Conservation (phyloP, 2,113 vertebrate genomes). For the Alces alces region DNA sequence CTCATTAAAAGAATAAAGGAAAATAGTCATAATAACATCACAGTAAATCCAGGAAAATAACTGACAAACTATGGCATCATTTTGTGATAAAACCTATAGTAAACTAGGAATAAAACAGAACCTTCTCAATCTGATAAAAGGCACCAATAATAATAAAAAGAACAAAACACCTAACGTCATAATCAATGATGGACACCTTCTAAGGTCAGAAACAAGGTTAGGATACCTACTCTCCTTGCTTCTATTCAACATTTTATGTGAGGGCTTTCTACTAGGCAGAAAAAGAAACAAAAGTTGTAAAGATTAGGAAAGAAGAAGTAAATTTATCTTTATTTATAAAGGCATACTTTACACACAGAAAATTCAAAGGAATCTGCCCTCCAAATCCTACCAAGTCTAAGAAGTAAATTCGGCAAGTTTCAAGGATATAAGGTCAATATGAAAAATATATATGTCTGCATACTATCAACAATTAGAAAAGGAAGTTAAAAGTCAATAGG, state of each 20-base stretch:
- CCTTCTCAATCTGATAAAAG: background rate
- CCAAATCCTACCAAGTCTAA: background rate
- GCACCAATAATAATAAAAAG: background rate
- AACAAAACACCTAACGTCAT: background rate
- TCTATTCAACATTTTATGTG: background rate
- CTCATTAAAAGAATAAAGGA: background rate
- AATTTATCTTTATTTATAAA: background rate
- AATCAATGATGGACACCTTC: background rate
- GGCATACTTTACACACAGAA: background rate
- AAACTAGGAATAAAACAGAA: background rate
- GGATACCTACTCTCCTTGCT: background rate
- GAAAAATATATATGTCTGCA: background rate
- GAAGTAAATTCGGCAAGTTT: background rate
- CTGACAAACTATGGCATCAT: background rate
- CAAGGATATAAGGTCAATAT: background rate
- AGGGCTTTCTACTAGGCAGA: background rate
- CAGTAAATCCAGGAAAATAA: background rate
- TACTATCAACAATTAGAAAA: background rate
- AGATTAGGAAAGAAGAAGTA: background rate
- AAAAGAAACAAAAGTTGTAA: background rate
- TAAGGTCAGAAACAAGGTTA: background rate
- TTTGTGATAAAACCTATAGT: background rate
- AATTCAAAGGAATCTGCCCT: background rate
- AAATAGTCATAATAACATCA: background rate
- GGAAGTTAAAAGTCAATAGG: background rate